Percentiles rank a stretch among this genome's conserved stretches.
These are phyloP conservation scores for Caenorhabditis sp. DNA, from an alignment of 2,888 invertebrate genomes.

Conservation along the genomic window DNA sequence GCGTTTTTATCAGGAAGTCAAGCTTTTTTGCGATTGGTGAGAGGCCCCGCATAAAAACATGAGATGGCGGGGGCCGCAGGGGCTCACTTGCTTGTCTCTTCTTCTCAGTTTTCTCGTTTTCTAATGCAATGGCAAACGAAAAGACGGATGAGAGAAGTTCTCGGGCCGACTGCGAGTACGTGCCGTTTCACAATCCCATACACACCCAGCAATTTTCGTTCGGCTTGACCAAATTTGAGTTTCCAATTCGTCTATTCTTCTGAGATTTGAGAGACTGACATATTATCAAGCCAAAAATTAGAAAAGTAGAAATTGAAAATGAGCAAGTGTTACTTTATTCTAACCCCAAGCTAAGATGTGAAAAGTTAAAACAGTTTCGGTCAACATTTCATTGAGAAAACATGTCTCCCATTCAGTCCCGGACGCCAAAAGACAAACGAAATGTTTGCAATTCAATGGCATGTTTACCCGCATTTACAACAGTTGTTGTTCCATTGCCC, in stretches of 20 bases:
- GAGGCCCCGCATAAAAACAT: conserved; percentile 26
- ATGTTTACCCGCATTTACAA: conserved; percentile 58
- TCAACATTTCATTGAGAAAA: conserved; percentile 13
- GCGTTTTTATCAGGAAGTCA: conserved; percentile 5
- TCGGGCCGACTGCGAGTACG: conserved; percentile 31
- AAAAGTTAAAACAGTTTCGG: conserved; percentile 1
- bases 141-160: conserved; percentile 52
- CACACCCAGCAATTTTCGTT: conserved; percentile 13
- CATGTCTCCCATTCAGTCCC: conserved; percentile 34
- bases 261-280: too few species aligned
- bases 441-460: conserved; percentile 47
- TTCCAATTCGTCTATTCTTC: background rate
- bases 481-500: conserved; percentile 21
- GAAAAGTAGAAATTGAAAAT: too few species aligned
- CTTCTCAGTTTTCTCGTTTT: conserved; percentile 20
- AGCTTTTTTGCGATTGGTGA: conserved; percentile 15
- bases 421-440: conserved; percentile 8
- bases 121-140: conserved; percentile 17
- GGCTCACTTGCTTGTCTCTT: conserved; percentile 35
- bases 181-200: conserved; percentile 39
- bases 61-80: conserved; percentile 13
- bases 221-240: background rate
- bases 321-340: too few species aligned
- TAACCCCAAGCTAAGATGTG: too few species aligned
- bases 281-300: too few species aligned